Percentiles rank a stretch among this genome's conserved stretches.
These are phyloP conservation scores for Homarus gammarus DNA, from an alignment of 2,888 invertebrate species.

Conservation along the genomic window DNA sequence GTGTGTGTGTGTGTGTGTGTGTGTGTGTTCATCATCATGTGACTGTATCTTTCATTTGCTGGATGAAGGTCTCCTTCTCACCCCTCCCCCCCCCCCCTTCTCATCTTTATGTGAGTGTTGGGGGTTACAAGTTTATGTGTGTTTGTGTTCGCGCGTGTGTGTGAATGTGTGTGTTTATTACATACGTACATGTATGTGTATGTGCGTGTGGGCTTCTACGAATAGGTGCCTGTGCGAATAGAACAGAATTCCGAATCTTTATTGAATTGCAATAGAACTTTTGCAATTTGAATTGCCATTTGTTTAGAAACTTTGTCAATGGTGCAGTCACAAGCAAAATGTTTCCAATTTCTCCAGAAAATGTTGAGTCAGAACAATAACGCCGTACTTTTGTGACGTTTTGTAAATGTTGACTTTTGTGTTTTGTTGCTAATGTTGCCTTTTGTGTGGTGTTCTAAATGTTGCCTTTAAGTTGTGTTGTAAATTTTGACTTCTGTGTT, in stretches of 20 bases:
- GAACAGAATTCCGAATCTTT: background rate
- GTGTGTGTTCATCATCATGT: background rate
- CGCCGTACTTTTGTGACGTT: background rate
- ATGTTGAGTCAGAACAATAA: background rate
- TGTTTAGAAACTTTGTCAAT: background rate
- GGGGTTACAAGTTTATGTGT: background rate
- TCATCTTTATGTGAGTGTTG: too few species aligned
- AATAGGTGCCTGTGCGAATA: background rate
- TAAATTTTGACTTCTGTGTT: too few species aligned
- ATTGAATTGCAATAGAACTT: background rate
- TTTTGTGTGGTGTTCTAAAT: too few species aligned
- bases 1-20: background rate
- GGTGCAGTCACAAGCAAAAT: background rate
- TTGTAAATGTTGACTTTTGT: too few species aligned
- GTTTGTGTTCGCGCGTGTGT: background rate
- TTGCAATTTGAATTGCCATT: background rate
- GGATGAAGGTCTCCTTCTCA: too few species aligned
- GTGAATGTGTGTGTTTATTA: conserved; percentile 3
- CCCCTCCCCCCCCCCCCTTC: too few species aligned
- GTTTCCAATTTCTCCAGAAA: background rate
- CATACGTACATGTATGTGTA: background rate
- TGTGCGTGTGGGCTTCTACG: background rate
- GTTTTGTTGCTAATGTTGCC: too few species aligned
- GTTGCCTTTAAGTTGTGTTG: too few species aligned
- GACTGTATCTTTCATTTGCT: too few species aligned